Percentiles rank a stretch among this genome's conserved stretches.
phyloP scores from a whole-genome alignment of 2,888 invertebrate genomes.

The Sphaeridia pumilis region DNA sequence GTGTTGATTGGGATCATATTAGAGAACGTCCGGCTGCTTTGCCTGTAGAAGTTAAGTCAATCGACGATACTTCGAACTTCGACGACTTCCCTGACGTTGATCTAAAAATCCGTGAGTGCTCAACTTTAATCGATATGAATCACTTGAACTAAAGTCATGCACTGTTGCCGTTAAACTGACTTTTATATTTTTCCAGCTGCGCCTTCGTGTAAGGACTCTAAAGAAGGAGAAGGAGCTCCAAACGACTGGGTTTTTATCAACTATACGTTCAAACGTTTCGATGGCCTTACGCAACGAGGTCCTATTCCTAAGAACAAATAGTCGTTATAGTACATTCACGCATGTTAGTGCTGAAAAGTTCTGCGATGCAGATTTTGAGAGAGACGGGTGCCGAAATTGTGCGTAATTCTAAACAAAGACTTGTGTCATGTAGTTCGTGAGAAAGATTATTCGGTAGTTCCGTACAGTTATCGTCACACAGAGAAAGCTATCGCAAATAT shows the following conservation, averaged over 20 bases:
- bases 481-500: too few relatives aligned
- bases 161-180: too few relatives aligned
- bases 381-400: too few relatives aligned
- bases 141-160: background rate
- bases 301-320: constrained; percentile 32
- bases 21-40: constrained; percentile 96
- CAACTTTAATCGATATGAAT: background rate
- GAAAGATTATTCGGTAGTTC: too few relatives aligned
- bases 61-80: constrained; percentile 99
- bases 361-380: too few relatives aligned
- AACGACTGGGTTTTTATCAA: constrained; percentile 99
- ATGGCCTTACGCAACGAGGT: constrained; percentile 49
- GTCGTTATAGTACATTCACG: background rate
- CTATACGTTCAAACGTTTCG: constrained; percentile 99
- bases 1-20: constrained; percentile 98
- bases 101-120: constrained; percentile 85
- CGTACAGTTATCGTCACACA: too few relatives aligned
- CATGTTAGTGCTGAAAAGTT: constrained; percentile 3
- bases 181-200: constrained; percentile 51
- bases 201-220: constrained; percentile 59
- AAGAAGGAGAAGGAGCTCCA: constrained; percentile 80
- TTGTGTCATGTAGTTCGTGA: too few relatives aligned
- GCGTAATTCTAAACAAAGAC: too few relatives aligned
- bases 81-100: constrained; percentile 99
- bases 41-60: constrained; percentile 92